Base-by-base conservation (phyloP, 2,888 invertebrate genomes). In the Myopa testacea region DNA sequence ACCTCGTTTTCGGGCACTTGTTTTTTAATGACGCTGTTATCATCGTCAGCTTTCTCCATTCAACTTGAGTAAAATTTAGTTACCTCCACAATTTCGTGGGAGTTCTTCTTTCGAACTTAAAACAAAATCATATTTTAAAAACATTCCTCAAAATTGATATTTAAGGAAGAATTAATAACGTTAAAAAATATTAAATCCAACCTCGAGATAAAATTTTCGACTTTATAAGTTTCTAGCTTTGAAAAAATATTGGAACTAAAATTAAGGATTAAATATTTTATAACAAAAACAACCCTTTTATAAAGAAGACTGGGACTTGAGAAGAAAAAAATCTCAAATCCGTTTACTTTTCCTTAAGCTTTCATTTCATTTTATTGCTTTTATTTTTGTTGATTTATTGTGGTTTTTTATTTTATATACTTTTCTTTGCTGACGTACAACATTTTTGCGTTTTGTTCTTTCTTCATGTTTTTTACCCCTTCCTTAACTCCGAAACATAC, bases 401-500 rank as follows among this genome's bases (percentile, higher is more conserved):
- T 6, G 5, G 5, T 1, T n/a, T 2, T 4, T 55, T 10, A n/a
- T 55, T n/a, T n/a, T 55, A 8, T 55, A 10, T 55, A 4, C 16
- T 55, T 55, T 55, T 16, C n/a, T 10, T 55, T 55, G 55, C 10
- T 55, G 60, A 72, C 7, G 60, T 72, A 37, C 34, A 38, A 19
- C n/a, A 37, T 40, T 19, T 60, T 62, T 38, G 19, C 50, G 10
- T 12, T 72, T 72, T 62, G 37, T n/a, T 62, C 10, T 16, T 19
- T 45, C 4, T 8, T n/a, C 8, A 4, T 60, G 16, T 60, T 62
- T 40, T 38, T 19, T 60, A 55, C 14, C 14, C 5, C 16, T 45
- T 68, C 50, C 76, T 45, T 26, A 78, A 68, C 73, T 69, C 14
- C 62, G 78, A 73, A 80, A 68, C 75, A 78, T 79, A 78, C 68